Evolutionary conservation across 2,888 invertebrate genomes (phyloP), one percentile per base, ranked within the genome.

Genomic region (Sympetrum striolatum): DNA sequence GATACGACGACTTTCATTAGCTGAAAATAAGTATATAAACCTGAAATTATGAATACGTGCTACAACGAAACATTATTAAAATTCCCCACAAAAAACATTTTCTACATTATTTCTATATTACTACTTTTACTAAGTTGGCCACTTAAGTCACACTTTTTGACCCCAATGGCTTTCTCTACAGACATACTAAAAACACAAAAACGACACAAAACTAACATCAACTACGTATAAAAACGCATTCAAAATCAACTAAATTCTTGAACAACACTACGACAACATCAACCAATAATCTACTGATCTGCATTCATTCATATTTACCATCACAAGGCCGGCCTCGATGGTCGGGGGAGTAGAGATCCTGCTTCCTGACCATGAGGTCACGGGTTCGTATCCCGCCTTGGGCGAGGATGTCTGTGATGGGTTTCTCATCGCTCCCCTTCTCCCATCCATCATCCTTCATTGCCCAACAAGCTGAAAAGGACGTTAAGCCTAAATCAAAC

Each of bases 321-420:
- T 86, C 86, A 86, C 86, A 86, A 35, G 86, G 86, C 86, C 86
- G 86, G 60, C 86, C 86, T 39, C 86, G 60, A 48, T 86, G 86
- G 37, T 86, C 86, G n/a, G 86, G 86, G n/a, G 86, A 86, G 86
- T 86, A 86, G 86, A 86, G 86, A 60, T 86, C 86, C 86, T 86
- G 86, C 86, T 86, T 86, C 86, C 86, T 86, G 86, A 86, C 86
- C 86, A 86, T 86, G 58, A 86, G 86, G 86, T 86, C 86, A 39
- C 86, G 86, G 60, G 86, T 86, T 86, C 86, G 35, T 58, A 86
- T 58, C 86, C 86, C 86, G 86, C 86, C 60, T 31, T 86, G 86
- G 86, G 86, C 86, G 60, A 86, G 86, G 86, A 86, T 86, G 86
- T 86, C 86, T n/a, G 86, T 86, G 86, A 86, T 86, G 86, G 86